These are phyloP conservation scores for Calliopsis andreniformis DNA, from an alignment of 1,140 invertebrate species.

Conservation along the genomic window DNA sequence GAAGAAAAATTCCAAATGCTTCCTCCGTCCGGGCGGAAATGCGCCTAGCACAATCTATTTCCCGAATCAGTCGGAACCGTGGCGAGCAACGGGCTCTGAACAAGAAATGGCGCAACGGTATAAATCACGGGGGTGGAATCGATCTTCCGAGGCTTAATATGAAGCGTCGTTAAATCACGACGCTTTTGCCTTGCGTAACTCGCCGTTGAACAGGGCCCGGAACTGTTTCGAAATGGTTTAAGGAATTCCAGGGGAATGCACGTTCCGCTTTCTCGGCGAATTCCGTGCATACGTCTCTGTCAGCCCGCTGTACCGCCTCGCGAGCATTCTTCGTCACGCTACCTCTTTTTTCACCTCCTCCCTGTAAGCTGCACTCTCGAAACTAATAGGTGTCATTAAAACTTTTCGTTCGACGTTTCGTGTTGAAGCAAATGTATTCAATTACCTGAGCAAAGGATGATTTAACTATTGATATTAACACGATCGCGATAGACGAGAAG, in stretches of 20 bases:
- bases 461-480: no score
- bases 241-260: slow-evolving; percentile 21
- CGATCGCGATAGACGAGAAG: no score
- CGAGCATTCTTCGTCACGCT: background rate
- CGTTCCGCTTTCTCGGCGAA: slow-evolving; percentile 28
- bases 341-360: background rate
- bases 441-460: no score
- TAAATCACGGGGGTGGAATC: slow-evolving; percentile 4
- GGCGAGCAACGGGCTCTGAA: background rate
- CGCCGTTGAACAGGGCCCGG: background rate
- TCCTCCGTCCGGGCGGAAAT: background rate
- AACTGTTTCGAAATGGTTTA: slow-evolving; percentile 21
- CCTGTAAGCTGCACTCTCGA: no score
- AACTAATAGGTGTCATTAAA: no score
- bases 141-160: background rate
- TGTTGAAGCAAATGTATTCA: no score
- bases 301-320: slow-evolving; percentile 24
- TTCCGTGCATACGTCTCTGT: slow-evolving; percentile 52
- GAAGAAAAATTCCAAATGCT: background rate
- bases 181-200: background rate
- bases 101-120: background rate
- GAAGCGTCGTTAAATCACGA: slow-evolving; percentile 22
- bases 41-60: background rate
- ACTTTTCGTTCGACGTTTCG: background rate
- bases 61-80: background rate